Percentiles rank a stretch among this genome's conserved stretches.
Evolutionary conservation across 2,888 invertebrate species (phyloP).

Genomic region (Melieria omissa): DNA sequence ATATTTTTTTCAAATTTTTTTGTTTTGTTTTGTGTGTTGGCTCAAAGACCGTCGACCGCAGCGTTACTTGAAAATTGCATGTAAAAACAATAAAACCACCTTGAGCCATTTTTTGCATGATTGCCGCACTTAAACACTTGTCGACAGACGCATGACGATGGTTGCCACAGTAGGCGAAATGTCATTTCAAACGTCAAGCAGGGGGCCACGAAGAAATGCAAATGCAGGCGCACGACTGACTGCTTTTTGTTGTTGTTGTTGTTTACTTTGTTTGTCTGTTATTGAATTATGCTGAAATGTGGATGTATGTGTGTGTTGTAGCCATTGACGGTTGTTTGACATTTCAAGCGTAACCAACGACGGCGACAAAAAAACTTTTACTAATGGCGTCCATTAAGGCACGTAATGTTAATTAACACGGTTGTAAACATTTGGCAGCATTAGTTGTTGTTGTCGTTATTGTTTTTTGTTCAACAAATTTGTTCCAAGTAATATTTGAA

Average conservation of each 20-base stretch:
- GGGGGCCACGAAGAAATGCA: not conserved
- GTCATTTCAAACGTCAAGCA: not conserved
- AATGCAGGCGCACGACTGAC: constrained; percentile 6
- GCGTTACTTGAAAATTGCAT: too few species aligned
- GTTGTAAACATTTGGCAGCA: constrained; percentile 1
- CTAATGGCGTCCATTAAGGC: constrained; percentile 39
- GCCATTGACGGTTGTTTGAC: constrained; percentile 23
- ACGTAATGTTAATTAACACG: constrained; percentile 58
- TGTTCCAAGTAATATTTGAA: not conserved
- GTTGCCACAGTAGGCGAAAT: not conserved
- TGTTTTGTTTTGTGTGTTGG: not conserved
- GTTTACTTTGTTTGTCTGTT: not conserved
- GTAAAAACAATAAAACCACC: constrained; percentile 14
- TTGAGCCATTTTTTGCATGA: constrained; percentile 15
- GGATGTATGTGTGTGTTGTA: not conserved
- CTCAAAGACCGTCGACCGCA: too few species aligned
- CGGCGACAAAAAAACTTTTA: not conserved
- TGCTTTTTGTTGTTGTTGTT: not conserved
- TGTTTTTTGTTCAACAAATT: constrained; percentile 27
- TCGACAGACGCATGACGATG: not conserved
- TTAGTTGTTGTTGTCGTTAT: constrained; percentile 32
- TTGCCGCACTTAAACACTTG: constrained; percentile 8
- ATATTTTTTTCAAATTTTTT: not conserved
- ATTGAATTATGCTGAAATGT: not conserved
- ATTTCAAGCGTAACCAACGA: constrained; percentile 6